A percentile compares a stretch with the other conserved stretches of the same genome.
Conservation (phyloP, 2,113 vertebrate species). For the Crotalus horridus region DNA sequence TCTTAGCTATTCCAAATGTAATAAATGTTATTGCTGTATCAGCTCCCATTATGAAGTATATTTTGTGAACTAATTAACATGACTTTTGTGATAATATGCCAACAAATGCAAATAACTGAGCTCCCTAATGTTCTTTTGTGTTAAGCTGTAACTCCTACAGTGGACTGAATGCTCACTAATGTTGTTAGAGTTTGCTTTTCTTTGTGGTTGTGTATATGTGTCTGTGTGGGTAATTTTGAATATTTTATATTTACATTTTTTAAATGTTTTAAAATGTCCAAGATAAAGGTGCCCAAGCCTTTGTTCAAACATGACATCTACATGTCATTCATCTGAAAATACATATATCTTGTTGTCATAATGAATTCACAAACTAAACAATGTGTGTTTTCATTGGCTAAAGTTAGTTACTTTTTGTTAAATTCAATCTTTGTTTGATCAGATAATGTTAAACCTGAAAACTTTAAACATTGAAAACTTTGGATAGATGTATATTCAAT, state of each 20-base stretch:
- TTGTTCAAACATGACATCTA: neutral
- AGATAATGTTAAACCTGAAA: neutral
- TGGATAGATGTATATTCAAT: neutral
- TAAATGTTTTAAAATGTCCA: neutral
- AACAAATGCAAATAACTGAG: neutral
- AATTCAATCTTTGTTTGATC: neutral
- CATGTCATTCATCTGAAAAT: neutral
- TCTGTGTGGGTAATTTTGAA: neutral
- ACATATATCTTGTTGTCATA: neutral
- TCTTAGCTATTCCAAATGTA: conserved; percentile 25
- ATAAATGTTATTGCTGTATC: conserved; percentile 42
- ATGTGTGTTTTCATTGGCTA: neutral
- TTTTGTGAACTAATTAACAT: conserved; percentile 38
- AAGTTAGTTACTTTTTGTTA: neutral
- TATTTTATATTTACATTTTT: neutral
- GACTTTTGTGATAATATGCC: conserved; percentile 27
- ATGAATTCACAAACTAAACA: neutral
- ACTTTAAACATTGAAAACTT: neutral
- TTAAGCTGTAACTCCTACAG: neutral
- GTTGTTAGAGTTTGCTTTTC: neutral
- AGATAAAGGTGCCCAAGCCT: neutral
- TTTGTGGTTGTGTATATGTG: neutral
- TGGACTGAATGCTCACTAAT: neutral
- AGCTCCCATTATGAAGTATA: conserved; percentile 25
- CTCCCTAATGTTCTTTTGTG: neutral